Percentiles rank a stretch among this genome's conserved stretches.
phyloP scores from a whole-genome alignment of 2,113 vertebrate genomes.

The Jaculus jaculus region DNA sequence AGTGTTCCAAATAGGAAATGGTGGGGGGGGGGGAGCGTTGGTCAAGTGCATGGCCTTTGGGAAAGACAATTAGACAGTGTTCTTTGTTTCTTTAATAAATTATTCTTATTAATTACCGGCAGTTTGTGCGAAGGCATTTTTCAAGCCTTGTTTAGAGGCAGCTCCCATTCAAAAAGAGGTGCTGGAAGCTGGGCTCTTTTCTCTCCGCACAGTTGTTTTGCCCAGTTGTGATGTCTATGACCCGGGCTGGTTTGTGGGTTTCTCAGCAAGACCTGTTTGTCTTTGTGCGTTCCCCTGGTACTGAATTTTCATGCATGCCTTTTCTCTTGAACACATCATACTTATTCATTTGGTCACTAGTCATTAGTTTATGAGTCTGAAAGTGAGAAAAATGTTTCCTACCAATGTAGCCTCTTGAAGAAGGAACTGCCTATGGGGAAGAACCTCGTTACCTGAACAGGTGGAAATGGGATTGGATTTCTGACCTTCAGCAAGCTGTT shows the following conservation, averaged over 20 bases:
- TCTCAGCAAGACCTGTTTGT: conserved; percentile 78
- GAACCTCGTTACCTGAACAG: conserved; percentile 60
- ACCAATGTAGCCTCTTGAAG: conserved; percentile 20
- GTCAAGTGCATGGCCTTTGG: neutral
- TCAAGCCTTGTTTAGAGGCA: conserved; percentile 53
- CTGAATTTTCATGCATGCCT: conserved; percentile 62
- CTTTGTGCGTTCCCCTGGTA: conserved; percentile 66
- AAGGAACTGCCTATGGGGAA: neutral
- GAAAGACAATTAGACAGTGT: conserved; percentile 49
- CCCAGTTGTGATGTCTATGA: conserved; percentile 60
- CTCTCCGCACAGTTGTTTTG: conserved; percentile 26
- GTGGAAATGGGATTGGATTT: conserved; percentile 74
- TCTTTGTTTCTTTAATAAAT: conserved; percentile 63
- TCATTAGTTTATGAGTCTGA: conserved; percentile 63
- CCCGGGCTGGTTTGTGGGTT: conserved; percentile 59
- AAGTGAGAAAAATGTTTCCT: conserved; percentile 54
- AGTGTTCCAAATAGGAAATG: conserved; percentile 33
- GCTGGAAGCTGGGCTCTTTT: conserved; percentile 65
- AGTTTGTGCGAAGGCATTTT: conserved; percentile 30
- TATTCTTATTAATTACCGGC: conserved; percentile 53
- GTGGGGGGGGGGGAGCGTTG: neutral
- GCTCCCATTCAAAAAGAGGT: conserved; percentile 66
- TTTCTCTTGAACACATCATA: conserved; percentile 73
- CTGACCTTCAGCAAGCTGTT: conserved; percentile 62
- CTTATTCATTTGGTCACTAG: conserved; percentile 76